Evolutionary conservation across 2,797 vertebrate species (phyloP).

Genomic region (Silurus lanzhouensis): DNA sequence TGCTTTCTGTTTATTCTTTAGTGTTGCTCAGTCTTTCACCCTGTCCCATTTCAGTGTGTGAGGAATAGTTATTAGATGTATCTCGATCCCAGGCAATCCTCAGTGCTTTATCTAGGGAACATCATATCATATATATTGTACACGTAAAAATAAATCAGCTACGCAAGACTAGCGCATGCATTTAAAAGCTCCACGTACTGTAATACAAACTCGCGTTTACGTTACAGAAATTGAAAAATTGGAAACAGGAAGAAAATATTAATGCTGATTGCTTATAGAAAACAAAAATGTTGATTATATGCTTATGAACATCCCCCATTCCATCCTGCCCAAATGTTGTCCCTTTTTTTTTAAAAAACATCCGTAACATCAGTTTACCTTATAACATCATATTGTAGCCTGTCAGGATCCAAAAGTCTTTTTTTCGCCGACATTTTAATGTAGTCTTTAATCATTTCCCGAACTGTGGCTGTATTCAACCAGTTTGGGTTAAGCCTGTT

Average conservation of each 20-base stretch:
- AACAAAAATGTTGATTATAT: background rate
- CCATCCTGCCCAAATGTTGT: background rate
- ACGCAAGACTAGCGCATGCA: too few species aligned
- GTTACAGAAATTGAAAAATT: too few species aligned
- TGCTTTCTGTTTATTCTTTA: background rate
- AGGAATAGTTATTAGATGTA: background rate
- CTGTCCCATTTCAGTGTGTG: background rate
- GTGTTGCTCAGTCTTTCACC: slow-evolving; percentile 6
- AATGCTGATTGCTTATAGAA: background rate
- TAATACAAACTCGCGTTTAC: too few species aligned
- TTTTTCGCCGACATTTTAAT: too few species aligned
- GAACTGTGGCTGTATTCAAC: background rate
- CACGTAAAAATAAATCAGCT: background rate
- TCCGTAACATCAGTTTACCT: background rate
- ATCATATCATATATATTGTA: background rate
- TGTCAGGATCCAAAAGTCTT: background rate
- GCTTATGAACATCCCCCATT: too few species aligned
- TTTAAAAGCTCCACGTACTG: background rate
- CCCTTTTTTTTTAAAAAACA: background rate
- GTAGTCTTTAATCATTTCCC: background rate
- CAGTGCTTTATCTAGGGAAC: background rate
- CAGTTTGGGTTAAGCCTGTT: background rate
- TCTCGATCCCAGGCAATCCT: background rate
- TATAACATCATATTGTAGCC: background rate
- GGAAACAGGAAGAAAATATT: too few species aligned